Conservation (phyloP, 2,888 invertebrate species). For the Cataglyphis livida region DNA sequence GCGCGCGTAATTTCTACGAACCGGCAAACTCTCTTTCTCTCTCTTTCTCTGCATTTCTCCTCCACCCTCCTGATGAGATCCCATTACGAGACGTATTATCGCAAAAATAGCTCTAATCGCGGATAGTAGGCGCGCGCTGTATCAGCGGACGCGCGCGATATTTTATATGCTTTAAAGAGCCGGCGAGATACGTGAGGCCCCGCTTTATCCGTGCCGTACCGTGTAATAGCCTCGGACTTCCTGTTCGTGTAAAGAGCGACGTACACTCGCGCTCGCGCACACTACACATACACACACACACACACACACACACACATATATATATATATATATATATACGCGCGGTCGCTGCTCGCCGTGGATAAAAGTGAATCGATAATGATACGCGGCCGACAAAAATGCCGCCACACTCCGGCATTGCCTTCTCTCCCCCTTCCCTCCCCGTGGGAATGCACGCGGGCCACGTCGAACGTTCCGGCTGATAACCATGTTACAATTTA, state of each 20-base stretch:
- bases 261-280: conserved; percentile 14
- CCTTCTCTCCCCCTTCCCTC: conserved; percentile 31
- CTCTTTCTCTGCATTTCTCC: background rate
- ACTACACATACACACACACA: background rate
- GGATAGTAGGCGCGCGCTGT: conserved; percentile 49
- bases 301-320: background rate
- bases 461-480: conserved; percentile 80
- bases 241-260: conserved; percentile 72
- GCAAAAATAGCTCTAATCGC: conserved; percentile 73
- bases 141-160: conserved; percentile 44
- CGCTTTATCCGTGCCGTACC: conserved; percentile 70
- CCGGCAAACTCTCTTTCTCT: background rate
- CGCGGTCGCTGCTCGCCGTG: conserved; percentile 66
- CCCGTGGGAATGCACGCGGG: conserved; percentile 79
- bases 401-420: conserved; percentile 67
- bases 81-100: conserved; percentile 66
- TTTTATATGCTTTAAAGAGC: conserved; percentile 52
- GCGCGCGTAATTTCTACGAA: background rate
- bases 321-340: background rate
- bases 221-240: conserved; percentile 74
- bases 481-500: conserved; percentile 81
- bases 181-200: conserved; percentile 52
- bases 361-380: conserved; percentile 82
- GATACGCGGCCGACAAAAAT: conserved; percentile 82
- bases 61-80: background rate